Evolutionary conservation across 1,140 invertebrate species (phyloP), one percentile per base, ranked within the genome.

Genomic region (Globodera rostochiensis): DNA sequence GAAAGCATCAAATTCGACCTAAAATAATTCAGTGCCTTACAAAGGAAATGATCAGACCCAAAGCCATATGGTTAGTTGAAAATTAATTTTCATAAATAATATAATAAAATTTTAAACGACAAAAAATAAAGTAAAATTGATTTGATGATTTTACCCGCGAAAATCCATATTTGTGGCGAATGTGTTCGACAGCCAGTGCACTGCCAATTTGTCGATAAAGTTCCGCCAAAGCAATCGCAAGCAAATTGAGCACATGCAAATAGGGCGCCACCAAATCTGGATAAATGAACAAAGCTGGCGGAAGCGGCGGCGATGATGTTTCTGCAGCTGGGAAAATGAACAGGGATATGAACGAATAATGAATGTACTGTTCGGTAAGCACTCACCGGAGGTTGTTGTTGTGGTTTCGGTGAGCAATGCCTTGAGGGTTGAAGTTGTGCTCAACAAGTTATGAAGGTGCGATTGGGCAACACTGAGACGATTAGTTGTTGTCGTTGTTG

Each of bases 181-280:
- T 45, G n/a, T 6, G 19, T 36, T 25, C 13, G 13, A 19, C 64
- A 11, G n/a, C 6, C 49, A 67, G 70, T 69, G 19, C 15, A 69
- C 47, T 70, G 36, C 49, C 66, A 64, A 66, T 66, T 21, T 36
- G 15, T 75, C 66, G 57, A 75, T 57, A 19, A 46, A 46, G 74
- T 75, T 75, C 64, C 11, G 76, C 36, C 49, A 78, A 70, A 5
- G 3, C 66, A 64, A 78, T 64, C 46, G 49, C 11, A 15, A 78
- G 64, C 64, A 66, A 78, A 47, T 78, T 78, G 25, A 78, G 76
- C 46, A 64, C 60, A 78, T 53, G 49, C 46, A 78, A 67, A 67
- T 78, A 78, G 46, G 76, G 76, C 8, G 66, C 49, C 53, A 78
- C 46, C 21, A 78, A 21, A 15, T 78, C 76, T 0, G 76, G 76